A percentile compares a stretch with the other conserved stretches of the same genome.
These are phyloP conservation scores for Proteles cristata DNA, from an alignment of 2,113 vertebrate genomes.

Conservation along the genomic window DNA sequence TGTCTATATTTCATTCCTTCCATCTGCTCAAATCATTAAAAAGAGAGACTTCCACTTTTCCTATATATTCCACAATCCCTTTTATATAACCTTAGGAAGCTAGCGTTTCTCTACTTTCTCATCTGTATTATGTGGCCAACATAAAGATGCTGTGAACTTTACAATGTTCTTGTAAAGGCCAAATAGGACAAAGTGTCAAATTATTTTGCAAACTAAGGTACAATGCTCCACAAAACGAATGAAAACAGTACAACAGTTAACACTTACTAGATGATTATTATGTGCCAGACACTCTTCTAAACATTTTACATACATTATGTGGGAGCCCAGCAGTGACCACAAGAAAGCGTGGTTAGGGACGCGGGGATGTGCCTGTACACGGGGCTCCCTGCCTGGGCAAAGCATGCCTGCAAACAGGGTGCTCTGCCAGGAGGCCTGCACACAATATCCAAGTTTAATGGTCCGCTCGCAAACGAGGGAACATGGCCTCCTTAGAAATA, in stretches of 20 bases:
- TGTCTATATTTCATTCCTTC: constrained; percentile 16
- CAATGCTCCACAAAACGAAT: not conserved
- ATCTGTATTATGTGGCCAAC: not conserved
- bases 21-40: not conserved
- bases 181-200: constrained; percentile 19
- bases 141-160: not conserved
- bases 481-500: too few species aligned
- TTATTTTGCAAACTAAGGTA: constrained; percentile 37
- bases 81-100: not conserved
- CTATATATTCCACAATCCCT: not conserved
- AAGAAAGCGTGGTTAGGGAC: too few species aligned
- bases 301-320: not conserved
- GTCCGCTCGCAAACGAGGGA: too few species aligned
- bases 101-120: not conserved
- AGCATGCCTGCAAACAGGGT: too few species aligned
- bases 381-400: too few species aligned
- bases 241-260: not conserved
- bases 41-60: not conserved
- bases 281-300: not conserved
- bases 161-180: not conserved
- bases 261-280: not conserved
- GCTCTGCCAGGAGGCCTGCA: too few species aligned
- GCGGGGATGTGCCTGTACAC: too few species aligned
- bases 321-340: too few species aligned
- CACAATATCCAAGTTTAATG: too few species aligned